phyloP scores from a whole-genome alignment of 2,888 invertebrate genomes.

The Papilio gigon region DNA sequence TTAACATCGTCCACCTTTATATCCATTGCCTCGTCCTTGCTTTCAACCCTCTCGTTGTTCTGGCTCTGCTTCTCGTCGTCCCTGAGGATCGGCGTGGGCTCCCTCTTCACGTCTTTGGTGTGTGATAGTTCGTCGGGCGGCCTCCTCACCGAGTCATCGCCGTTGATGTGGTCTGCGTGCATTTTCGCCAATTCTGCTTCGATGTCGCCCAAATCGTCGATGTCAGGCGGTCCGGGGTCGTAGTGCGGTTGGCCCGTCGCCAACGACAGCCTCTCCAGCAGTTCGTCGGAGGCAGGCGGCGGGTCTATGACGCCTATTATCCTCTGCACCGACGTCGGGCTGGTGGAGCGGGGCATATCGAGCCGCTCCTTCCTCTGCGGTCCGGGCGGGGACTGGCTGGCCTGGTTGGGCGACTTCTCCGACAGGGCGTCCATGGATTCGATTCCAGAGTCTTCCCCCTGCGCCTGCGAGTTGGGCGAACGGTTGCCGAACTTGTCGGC shows the following conservation, averaged over 20 bases:
- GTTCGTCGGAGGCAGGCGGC: slow-evolving; percentile 64
- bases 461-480: slow-evolving; percentile 81
- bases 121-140: slow-evolving; percentile 49
- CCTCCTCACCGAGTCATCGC: slow-evolving; percentile 61
- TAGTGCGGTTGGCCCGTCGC: slow-evolving; percentile 62
- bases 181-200: slow-evolving; percentile 88
- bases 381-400: slow-evolving; percentile 87
- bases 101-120: slow-evolving; percentile 60
- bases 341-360: slow-evolving; percentile 73
- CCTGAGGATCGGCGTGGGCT: slow-evolving; percentile 61
- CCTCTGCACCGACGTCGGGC: slow-evolving; percentile 74
- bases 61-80: slow-evolving; percentile 51
- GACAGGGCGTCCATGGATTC: slow-evolving; percentile 97
- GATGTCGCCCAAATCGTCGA: slow-evolving; percentile 84
- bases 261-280: slow-evolving; percentile 61
- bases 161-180: slow-evolving; percentile 77
- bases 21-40: slow-evolving; percentile 45
- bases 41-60: slow-evolving; percentile 44
- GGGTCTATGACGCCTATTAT: slow-evolving; percentile 71
- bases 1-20: slow-evolving; percentile 44
- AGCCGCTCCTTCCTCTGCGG: slow-evolving; percentile 72
- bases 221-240: slow-evolving; percentile 68
- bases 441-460: slow-evolving; percentile 95
- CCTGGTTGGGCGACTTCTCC: slow-evolving; percentile 94
- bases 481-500: slow-evolving; percentile 69